Conservation (phyloP, 2,888 invertebrate genomes). For the Drosophila cyrtoloma region DNA sequence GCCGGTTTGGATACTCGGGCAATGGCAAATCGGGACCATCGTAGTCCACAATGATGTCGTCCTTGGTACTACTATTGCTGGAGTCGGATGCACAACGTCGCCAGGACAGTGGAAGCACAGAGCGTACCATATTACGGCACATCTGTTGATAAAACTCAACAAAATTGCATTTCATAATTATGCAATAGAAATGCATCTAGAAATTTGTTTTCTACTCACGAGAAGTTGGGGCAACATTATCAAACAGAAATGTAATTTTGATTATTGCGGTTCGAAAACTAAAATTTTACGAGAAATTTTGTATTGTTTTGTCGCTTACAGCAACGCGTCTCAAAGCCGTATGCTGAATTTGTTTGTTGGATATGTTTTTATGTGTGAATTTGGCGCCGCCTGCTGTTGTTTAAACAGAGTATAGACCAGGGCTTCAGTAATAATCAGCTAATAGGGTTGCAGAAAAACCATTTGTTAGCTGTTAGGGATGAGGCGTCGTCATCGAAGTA, state of each 20-base stretch:
- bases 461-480: constrained; percentile 3
- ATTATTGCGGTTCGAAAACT: neutral
- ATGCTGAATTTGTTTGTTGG: neutral
- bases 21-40: constrained; percentile 85
- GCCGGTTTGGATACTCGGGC: constrained; percentile 87
- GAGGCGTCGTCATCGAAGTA: neutral
- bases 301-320: neutral
- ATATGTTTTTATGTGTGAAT: neutral
- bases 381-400: constrained; percentile 50
- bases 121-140: constrained; percentile 36
- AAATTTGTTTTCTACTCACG: constrained; percentile 27
- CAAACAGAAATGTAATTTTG: neutral
- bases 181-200: constrained; percentile 28
- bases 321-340: constrained; percentile 9
- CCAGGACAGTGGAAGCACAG: constrained; percentile 34
- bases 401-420: constrained; percentile 20
- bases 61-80: constrained; percentile 1
- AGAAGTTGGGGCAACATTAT: constrained; percentile 37
- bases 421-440: constrained; percentile 1
- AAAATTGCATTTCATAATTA: constrained; percentile 23
- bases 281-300: constrained; percentile 35
- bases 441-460: constrained; percentile 21
- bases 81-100: constrained; percentile 13
- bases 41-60: constrained; percentile 68
- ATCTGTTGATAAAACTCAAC: constrained; percentile 33